Conservation (phyloP, 2,797 vertebrate genomes). For the Clarias laeviceps region DNA sequence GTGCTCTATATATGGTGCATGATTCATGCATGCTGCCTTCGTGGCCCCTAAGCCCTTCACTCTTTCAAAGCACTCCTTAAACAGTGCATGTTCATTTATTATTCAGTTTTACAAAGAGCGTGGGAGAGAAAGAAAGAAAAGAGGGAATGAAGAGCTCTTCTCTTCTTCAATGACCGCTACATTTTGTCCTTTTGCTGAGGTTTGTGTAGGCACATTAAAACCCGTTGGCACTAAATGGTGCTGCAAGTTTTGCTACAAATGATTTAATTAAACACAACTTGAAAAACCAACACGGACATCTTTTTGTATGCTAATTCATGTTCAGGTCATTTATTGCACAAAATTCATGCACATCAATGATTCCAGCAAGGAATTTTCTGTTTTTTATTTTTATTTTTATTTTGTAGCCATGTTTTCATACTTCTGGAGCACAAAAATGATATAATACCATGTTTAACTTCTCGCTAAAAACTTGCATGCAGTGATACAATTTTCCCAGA, state of each 20-base stretch:
- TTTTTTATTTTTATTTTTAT: too few relatives aligned
- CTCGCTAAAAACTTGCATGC: background rate
- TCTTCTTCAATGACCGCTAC: constrained; percentile 9
- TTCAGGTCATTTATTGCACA: background rate
- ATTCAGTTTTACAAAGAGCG: constrained; percentile 42
- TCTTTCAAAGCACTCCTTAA: constrained; percentile 46
- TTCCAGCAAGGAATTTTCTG: background rate
- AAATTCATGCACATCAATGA: background rate
- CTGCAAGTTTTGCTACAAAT: background rate
- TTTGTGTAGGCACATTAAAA: background rate
- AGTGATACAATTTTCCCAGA: background rate
- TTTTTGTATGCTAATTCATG: background rate
- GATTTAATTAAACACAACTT: background rate
- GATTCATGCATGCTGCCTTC: constrained; percentile 11
- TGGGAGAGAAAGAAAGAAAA: constrained; percentile 25
- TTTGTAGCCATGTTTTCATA: background rate
- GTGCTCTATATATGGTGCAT: background rate
- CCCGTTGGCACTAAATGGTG: background rate
- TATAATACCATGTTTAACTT: background rate
- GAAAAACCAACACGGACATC: background rate
- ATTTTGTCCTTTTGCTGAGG: constrained; percentile 10
- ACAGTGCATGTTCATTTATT: constrained; percentile 39
- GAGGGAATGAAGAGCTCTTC: constrained; percentile 27
- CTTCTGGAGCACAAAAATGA: background rate
- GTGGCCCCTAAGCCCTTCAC: constrained; percentile 25